A percentile compares a stretch with the other conserved stretches of the same genome.
phyloP scores from a whole-genome alignment of 2,888 invertebrate genomes.

The Margaritifera margaritifera region DNA sequence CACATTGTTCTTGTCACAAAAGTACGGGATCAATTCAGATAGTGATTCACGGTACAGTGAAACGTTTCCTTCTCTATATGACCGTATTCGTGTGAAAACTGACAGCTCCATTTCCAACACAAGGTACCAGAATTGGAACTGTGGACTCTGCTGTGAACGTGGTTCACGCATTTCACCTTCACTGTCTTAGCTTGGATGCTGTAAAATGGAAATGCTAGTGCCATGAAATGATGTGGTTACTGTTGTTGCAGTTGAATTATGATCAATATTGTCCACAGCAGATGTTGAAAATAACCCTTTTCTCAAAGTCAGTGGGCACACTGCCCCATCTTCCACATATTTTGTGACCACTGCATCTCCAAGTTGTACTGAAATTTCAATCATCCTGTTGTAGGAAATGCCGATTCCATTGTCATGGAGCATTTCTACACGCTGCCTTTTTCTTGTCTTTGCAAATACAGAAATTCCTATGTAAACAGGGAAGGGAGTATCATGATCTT shows the following conservation, averaged over 20 bases:
- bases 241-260: too few species aligned
- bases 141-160: too few species aligned
- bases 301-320: conserved; percentile 27
- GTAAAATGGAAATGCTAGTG: too few species aligned
- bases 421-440: conserved; percentile 23
- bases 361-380: conserved; percentile 35
- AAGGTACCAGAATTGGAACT: too few species aligned
- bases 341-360: conserved; percentile 20
- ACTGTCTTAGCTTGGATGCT: too few species aligned
- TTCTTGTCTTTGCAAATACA: conserved; percentile 41
- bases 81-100: too few species aligned
- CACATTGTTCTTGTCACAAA: conserved; percentile 42
- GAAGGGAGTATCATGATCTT: conserved; percentile 19
- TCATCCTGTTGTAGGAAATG: too few species aligned
- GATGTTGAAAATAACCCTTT: conserved; percentile 38
- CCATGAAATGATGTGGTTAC: too few species aligned
- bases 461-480: too few species aligned
- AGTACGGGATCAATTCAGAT: conserved; percentile 30
- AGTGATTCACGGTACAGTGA: conserved; percentile 9
- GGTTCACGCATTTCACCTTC: too few species aligned
- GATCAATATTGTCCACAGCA: conserved; percentile 45
- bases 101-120: too few species aligned
- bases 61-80: too few species aligned
- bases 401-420: conserved; percentile 28
- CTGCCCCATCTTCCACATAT: conserved; percentile 22